Evolutionary conservation across 2,888 invertebrate species (phyloP).

Genomic region (Mimas tiliae): DNA sequence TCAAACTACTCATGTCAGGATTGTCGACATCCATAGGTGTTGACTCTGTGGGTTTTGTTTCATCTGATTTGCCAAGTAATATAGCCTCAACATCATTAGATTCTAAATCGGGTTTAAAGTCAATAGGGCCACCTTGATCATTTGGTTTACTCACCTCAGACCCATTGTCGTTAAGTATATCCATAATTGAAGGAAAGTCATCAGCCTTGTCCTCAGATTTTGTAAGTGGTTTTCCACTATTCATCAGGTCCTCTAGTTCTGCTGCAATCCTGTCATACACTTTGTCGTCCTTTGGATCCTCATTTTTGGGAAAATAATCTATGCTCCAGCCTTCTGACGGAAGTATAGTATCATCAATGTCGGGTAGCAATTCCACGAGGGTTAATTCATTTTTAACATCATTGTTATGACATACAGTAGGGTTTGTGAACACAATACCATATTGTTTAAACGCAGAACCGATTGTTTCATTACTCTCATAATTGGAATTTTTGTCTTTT

Average conservation of each 20-base stretch:
- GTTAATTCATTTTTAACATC: slow-evolving; percentile 57
- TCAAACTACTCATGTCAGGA: slow-evolving; percentile 53
- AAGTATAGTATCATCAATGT: slow-evolving; percentile 62
- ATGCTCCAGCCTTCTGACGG: slow-evolving; percentile 78
- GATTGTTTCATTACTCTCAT: slow-evolving; percentile 41
- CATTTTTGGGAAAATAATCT: slow-evolving; percentile 73
- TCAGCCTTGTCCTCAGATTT: slow-evolving; percentile 65
- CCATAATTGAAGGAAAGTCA: slow-evolving; percentile 81
- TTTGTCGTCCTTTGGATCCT: slow-evolving; percentile 76
- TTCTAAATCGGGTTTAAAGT: slow-evolving; percentile 64
- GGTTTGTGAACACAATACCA: slow-evolving; percentile 68
- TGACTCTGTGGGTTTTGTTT: slow-evolving; percentile 45
- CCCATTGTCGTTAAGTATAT: slow-evolving; percentile 70
- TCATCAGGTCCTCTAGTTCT: slow-evolving; percentile 80
- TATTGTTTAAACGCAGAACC: slow-evolving; percentile 62
- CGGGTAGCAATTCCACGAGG: slow-evolving; percentile 63
- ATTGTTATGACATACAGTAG: slow-evolving; percentile 51
- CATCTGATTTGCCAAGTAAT: slow-evolving; percentile 66
- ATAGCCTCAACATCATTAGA: slow-evolving; percentile 80
- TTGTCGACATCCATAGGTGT: slow-evolving; percentile 65
- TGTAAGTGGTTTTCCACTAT: slow-evolving; percentile 63
- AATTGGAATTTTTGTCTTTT: slow-evolving; percentile 54
- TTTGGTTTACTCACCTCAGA: slow-evolving; percentile 48
- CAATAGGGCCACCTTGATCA: slow-evolving; percentile 55
- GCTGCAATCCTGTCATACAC: slow-evolving; percentile 81